phyloP scores from a whole-genome alignment of 2,797 vertebrate genomes.

The Orestias chungarensis region DNA sequence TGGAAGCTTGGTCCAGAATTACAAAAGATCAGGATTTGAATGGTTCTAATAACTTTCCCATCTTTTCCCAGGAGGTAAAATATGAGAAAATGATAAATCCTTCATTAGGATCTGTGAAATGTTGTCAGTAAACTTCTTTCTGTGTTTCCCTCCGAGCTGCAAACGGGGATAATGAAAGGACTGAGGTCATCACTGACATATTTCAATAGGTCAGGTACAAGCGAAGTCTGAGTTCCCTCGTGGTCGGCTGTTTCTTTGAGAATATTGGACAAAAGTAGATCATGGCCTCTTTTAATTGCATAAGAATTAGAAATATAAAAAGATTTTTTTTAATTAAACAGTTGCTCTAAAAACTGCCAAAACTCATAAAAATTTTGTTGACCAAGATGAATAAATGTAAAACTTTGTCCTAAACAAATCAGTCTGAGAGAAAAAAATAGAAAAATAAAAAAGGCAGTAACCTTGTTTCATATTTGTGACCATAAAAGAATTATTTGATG shows the following conservation, averaged over 20 bases:
- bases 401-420: neutral
- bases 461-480: neutral
- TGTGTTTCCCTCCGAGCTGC: neutral
- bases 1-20: neutral
- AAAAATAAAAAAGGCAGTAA: neutral
- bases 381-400: neutral
- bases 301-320: too few species aligned
- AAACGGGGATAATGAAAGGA: conserved; percentile 5
- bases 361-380: neutral
- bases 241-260: conserved; percentile 25
- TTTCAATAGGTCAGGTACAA: conserved; percentile 39
- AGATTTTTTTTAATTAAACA: too few species aligned
- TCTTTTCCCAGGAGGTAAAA: neutral
- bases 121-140: neutral
- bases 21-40: neutral
- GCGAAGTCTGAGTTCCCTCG: conserved; percentile 24
- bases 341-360: neutral
- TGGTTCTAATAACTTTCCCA: neutral
- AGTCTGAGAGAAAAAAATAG: neutral
- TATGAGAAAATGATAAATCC: conserved; percentile 11
- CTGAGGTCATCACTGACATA: conserved; percentile 40
- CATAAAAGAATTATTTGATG: neutral
- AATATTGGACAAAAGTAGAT: conserved; percentile 19
- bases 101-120: conserved; percentile 12
- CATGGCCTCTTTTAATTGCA: too few species aligned